Conservation (phyloP, 2,797 vertebrate genomes). For the Pseudopleuronectes americanus region DNA sequence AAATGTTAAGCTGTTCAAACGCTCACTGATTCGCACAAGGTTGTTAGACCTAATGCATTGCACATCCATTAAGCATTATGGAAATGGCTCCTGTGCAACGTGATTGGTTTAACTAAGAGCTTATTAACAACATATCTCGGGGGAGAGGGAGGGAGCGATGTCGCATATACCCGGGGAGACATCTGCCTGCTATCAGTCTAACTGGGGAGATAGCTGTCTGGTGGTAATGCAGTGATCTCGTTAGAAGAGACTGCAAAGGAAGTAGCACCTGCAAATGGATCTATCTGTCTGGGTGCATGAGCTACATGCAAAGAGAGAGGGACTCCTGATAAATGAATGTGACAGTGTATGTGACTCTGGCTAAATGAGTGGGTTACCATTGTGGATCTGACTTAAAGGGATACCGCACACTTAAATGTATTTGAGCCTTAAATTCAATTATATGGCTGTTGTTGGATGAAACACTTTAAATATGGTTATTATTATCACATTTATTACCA, state of each 20-base stretch:
- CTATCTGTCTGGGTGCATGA: constrained; percentile 37
- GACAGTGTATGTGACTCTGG: constrained; percentile 38
- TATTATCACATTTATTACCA: too few species aligned
- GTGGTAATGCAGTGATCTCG: constrained; percentile 62
- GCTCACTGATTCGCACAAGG: constrained; percentile 65
- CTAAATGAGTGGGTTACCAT: constrained; percentile 18
- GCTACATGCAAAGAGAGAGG: constrained; percentile 45
- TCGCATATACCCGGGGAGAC: constrained; percentile 57
- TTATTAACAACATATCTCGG: constrained; percentile 73
- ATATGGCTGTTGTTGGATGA: too few species aligned
- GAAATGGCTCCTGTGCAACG: constrained; percentile 55
- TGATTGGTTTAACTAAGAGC: constrained; percentile 82
- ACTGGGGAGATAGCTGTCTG: constrained; percentile 61
- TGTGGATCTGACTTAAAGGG: constrained; percentile 11
- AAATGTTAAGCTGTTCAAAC: constrained; percentile 71
- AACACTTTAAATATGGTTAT: too few species aligned
- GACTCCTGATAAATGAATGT: constrained; percentile 47
- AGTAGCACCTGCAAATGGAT: constrained; percentile 59
- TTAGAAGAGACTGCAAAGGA: constrained; percentile 57
- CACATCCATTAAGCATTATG: constrained; percentile 78
- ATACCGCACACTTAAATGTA: too few species aligned
- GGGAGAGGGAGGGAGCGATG: constrained; percentile 40
- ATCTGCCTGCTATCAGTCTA: constrained; percentile 68
- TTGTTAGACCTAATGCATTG: constrained; percentile 79
- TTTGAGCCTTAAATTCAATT: too few species aligned